phyloP scores from a whole-genome alignment of 2,888 invertebrate genomes.

The Carpatolechia fugitivella region DNA sequence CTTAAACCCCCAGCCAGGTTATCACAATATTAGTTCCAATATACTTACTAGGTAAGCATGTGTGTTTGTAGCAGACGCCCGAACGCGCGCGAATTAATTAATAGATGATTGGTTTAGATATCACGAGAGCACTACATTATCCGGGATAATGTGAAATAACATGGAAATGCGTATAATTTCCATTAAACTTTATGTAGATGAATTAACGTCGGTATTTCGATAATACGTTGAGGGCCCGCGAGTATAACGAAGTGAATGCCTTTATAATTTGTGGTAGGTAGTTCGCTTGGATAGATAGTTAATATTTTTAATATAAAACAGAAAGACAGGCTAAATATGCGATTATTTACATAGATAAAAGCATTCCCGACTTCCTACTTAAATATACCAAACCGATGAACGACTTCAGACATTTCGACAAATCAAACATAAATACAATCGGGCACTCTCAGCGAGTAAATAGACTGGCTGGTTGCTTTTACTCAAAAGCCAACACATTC shows the following conservation, averaged over 20 bases:
- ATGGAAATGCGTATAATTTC: background rate
- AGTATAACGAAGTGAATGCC: background rate
- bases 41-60: background rate
- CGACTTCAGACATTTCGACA: background rate
- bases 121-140: constrained; percentile 20
- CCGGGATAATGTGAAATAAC: background rate
- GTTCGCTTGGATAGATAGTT: too few species aligned
- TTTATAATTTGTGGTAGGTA: background rate
- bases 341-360: too few species aligned
- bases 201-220: background rate
- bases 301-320: background rate
- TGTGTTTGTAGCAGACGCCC: background rate
- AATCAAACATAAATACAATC: constrained; percentile 4
- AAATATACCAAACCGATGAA: too few species aligned
- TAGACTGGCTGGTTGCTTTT: constrained; percentile 6
- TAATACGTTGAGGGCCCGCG: background rate
- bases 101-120: constrained; percentile 54
- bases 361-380: too few species aligned
- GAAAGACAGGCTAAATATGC: background rate
- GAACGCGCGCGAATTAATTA: constrained; percentile 45
- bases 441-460: constrained; percentile 3
- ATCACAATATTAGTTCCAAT: background rate
- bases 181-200: background rate
- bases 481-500: constrained; percentile 5
- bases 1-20: background rate